Percentiles rank a stretch among this genome's conserved stretches.
These are phyloP conservation scores for Epinotia brunnichana DNA, from an alignment of 2,888 invertebrate genomes.

Conservation along the genomic window DNA sequence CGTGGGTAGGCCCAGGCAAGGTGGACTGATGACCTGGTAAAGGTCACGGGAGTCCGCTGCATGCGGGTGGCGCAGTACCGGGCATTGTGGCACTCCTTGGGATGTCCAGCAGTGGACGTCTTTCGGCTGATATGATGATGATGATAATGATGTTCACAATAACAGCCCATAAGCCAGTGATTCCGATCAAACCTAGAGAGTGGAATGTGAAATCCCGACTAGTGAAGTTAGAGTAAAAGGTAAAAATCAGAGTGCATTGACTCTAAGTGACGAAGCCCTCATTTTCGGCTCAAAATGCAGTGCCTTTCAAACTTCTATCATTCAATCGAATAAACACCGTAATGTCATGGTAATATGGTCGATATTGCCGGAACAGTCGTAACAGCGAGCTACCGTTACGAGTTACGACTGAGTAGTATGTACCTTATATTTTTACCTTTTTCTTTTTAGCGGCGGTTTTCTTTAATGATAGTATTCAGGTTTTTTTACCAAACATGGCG, in stretches of 20 bases:
- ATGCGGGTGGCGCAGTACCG: too few species aligned
- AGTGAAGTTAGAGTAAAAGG: not conserved
- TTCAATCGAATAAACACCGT: not conserved
- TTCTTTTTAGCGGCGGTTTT: not conserved
- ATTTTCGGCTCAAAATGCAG: constrained; percentile 11
- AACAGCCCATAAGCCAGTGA: not conserved
- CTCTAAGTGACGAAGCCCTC: not conserved
- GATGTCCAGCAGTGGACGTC: too few species aligned
- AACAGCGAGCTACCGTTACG: not conserved
- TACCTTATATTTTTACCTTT: not conserved
- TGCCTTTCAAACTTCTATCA: not conserved
- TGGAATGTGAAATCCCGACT: not conserved
- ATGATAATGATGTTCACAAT: too few species aligned
- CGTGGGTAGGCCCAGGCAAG: too few species aligned
- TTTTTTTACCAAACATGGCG: not conserved
- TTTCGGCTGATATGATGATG: too few species aligned
- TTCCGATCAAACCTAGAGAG: not conserved
- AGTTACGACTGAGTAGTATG: not conserved
- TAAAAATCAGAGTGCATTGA: not conserved
- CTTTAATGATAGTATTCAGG: not conserved
- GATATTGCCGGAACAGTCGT: not conserved
- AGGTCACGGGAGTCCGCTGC: too few species aligned
- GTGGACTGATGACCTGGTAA: too few species aligned
- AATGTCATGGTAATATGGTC: not conserved
- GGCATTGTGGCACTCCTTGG: too few species aligned